These are phyloP conservation scores for Caenorhabditis zanzibari DNA, from an alignment of 2,888 invertebrate species.

Conservation along the genomic window DNA sequence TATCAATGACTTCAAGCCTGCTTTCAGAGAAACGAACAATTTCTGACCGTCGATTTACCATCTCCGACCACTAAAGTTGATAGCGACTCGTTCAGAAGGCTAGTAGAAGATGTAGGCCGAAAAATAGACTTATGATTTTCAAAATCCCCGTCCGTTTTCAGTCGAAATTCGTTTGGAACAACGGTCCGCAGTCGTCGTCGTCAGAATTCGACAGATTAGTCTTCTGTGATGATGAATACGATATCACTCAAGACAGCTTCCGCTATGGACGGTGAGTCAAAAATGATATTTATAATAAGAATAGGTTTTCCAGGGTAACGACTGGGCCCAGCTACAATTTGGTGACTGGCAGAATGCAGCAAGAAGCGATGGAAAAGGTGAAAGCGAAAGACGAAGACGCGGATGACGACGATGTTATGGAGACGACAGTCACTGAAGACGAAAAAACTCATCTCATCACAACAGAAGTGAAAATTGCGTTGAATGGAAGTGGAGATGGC, in stretches of 20 bases:
- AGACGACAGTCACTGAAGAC: slow-evolving; percentile 43
- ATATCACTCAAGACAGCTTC: slow-evolving; percentile 53
- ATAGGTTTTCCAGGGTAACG: slow-evolving; percentile 42
- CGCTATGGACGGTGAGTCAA: slow-evolving; percentile 53
- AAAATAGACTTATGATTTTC: not conserved
- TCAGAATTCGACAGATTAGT: slow-evolving; percentile 19
- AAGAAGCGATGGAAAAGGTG: slow-evolving; percentile 37
- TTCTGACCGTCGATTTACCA: slow-evolving; percentile 20
- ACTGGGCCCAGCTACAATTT: slow-evolving; percentile 53
- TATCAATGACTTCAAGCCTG: no score
- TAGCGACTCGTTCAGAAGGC: slow-evolving; percentile 43
- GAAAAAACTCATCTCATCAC: slow-evolving; percentile 39
- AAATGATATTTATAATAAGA: not conserved
- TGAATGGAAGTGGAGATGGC: slow-evolving; percentile 24
- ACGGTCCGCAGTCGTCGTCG: no score
- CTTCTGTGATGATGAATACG: slow-evolving; percentile 40
- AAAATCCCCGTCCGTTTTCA: not conserved
- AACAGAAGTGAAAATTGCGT: slow-evolving; percentile 41
- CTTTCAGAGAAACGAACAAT: slow-evolving; percentile 20
- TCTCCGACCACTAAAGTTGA: slow-evolving; percentile 22
- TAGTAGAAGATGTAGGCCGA: slow-evolving; percentile 33
- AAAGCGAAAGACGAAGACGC: slow-evolving; percentile 51
- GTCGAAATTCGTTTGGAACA: slow-evolving; percentile 30
- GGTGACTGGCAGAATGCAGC: slow-evolving; percentile 57
- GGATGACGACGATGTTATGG: slow-evolving; percentile 33